Evolutionary conservation across 2,113 vertebrate species (phyloP).

Genomic region (Solea senegalensis): DNA sequence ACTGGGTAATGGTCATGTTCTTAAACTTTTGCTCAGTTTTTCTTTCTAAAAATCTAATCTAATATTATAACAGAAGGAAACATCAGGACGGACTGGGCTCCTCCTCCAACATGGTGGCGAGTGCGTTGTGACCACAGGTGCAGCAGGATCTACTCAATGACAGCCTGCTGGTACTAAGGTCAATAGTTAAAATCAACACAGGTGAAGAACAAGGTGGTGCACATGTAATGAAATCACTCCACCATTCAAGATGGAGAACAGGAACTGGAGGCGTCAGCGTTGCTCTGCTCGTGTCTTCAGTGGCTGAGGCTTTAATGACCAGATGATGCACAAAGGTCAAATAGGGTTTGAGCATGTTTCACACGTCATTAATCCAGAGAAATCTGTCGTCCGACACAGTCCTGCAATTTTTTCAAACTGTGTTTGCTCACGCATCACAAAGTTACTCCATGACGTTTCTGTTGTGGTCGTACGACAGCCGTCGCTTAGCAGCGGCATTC

Average conservation of each 20-base stretch:
- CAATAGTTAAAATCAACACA: neutral
- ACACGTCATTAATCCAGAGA: neutral
- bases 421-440: neutral
- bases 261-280: constrained; percentile 2
- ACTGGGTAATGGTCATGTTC: neutral
- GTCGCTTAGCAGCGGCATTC: constrained; percentile 66
- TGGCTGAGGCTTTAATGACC: constrained; percentile 15
- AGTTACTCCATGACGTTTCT: constrained; percentile 65
- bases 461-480: constrained; percentile 79
- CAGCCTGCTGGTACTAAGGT: neutral
- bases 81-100: too few relatives aligned
- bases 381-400: neutral
- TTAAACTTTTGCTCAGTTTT: too few relatives aligned
- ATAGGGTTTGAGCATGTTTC: neutral
- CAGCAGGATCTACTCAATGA: neutral
- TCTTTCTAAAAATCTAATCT: too few relatives aligned
- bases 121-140: neutral
- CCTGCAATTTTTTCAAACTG: constrained; percentile 3
- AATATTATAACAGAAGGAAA: neutral
- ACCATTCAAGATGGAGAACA: too few relatives aligned
- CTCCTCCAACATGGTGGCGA: constrained; percentile 8
- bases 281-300: neutral
- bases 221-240: constrained; percentile 17
- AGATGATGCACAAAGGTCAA: constrained; percentile 25
- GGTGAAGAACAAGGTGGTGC: constrained; percentile 27